phyloP scores from a whole-genome alignment of 2,888 invertebrate genomes.

The Lottia gigantea region DNA sequence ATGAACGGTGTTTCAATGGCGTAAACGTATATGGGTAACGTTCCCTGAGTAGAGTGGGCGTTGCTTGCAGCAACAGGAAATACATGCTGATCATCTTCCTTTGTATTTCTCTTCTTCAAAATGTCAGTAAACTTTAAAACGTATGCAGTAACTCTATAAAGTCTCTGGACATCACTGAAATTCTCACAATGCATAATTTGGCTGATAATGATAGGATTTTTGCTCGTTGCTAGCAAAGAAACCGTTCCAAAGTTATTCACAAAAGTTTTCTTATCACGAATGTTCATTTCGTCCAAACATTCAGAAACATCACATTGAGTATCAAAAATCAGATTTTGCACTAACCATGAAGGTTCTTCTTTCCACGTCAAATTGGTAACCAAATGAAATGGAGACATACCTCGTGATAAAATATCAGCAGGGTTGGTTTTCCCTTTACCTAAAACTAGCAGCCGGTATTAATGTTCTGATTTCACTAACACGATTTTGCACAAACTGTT shows the following conservation, averaged over 20 bases:
- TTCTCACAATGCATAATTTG: neutral
- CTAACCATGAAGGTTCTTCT: neutral
- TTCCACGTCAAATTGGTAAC: neutral
- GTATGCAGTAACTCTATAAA: neutral
- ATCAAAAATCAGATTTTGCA: neutral
- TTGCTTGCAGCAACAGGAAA: no score
- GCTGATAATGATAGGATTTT: neutral
- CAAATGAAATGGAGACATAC: neutral
- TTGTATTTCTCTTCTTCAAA: neutral
- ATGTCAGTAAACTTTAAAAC: neutral
- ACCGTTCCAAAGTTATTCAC: neutral
- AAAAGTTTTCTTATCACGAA: neutral
- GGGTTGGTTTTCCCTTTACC: neutral
- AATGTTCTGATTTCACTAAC: neutral
- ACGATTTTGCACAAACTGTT: no score
- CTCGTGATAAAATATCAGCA: neutral
- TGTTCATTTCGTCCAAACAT: neutral
- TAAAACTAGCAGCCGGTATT: neutral
- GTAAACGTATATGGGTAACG: no score
- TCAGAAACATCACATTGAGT: neutral
- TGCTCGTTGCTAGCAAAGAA: neutral
- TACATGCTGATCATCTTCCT: no score
- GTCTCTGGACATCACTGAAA: neutral
- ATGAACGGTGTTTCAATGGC: no score
- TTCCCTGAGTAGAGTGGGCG: no score